These are phyloP conservation scores for Hemichromis elongatus DNA, from an alignment of 2,113 vertebrate species.

Conservation along the genomic window DNA sequence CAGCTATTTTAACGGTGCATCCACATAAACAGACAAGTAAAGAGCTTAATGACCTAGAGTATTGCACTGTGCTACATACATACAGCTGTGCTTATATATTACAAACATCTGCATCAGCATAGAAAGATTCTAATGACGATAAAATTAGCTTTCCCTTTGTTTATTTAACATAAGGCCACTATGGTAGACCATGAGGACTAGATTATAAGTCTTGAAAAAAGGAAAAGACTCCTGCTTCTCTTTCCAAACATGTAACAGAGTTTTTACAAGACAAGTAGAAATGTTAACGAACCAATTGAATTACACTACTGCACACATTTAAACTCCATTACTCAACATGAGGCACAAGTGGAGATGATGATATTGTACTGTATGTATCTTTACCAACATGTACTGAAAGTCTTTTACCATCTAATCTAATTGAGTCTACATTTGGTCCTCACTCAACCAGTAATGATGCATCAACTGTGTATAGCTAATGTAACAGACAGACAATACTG, in stretches of 20 bases:
- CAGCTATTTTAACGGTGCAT: conserved; percentile 10
- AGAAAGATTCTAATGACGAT: conserved; percentile 37
- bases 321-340: conserved; percentile 55
- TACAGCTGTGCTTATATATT: conserved; percentile 59
- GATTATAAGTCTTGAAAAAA: conserved; percentile 34
- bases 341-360: conserved; percentile 62
- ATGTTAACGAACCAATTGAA: conserved; percentile 23
- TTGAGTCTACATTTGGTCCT: conserved; percentile 59
- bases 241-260: conserved; percentile 20
- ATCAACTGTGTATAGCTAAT: conserved; percentile 20
- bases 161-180: conserved; percentile 76
- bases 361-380: conserved; percentile 5
- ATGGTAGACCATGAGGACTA: conserved; percentile 67
- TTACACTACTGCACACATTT: conserved; percentile 51
- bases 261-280: conserved; percentile 33
- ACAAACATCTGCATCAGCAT: conserved; percentile 35
- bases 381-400: conserved; percentile 32
- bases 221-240: conserved; percentile 7
- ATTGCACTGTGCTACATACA: conserved; percentile 67
- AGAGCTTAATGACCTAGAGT: neutral
- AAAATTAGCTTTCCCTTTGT: conserved; percentile 43
- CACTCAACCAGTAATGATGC: conserved; percentile 60
- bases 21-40: conserved; percentile 18
- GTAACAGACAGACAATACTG: conserved; percentile 38
- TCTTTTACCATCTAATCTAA: conserved; percentile 17